Conservation (phyloP, 2,113 vertebrate species). For the Caranx ignobilis region DNA sequence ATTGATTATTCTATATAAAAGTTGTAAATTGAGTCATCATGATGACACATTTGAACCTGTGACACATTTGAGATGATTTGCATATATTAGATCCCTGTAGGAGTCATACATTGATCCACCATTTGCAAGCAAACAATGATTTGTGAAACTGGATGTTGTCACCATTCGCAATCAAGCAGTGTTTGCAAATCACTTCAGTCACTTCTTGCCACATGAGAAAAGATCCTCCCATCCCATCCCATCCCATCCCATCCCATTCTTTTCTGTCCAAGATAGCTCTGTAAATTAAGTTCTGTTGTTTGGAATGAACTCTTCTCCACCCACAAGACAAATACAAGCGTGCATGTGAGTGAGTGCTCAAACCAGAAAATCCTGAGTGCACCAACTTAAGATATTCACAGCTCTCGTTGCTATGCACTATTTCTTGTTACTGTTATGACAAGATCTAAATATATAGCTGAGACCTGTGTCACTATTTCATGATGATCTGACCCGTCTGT, state of each 20-base stretch:
- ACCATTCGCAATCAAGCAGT: neutral
- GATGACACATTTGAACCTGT: no score
- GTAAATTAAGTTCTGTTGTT: constrained; percentile 1
- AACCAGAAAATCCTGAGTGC: neutral
- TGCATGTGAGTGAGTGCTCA: neutral
- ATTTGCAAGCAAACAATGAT: neutral
- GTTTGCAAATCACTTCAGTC: neutral
- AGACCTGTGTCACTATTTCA: neutral
- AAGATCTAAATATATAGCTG: neutral
- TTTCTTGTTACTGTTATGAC: neutral
- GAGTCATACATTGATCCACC: neutral
- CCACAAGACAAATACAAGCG: constrained; percentile 24
- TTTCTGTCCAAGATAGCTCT: neutral
- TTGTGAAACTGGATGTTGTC: neutral
- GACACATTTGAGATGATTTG: neutral
- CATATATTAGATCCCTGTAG: neutral
- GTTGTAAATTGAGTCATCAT: no score
- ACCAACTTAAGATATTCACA: neutral
- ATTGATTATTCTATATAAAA: no score
- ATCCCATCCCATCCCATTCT: no score
- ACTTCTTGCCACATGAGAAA: neutral
- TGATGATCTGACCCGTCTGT: neutral
- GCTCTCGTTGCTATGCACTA: neutral
- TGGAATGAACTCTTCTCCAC: neutral
- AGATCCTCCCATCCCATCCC: neutral